Base-by-base conservation (phyloP, 2,113 vertebrate genomes). In the Leptobrachium leishanense region DNA sequence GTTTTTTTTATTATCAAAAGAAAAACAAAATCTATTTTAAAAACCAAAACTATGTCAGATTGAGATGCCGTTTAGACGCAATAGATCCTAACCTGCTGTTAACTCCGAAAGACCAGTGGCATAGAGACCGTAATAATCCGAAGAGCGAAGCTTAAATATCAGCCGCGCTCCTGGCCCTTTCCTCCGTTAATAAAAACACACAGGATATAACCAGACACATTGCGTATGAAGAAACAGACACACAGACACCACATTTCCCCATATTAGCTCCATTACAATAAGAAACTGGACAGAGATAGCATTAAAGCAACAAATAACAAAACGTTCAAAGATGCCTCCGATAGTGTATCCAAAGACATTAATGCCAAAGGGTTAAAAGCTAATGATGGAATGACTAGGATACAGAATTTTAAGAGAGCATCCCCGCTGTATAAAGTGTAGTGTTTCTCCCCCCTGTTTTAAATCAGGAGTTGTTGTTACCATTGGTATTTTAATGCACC, bases 1-100 rank as follows among this genome's bases (percentile, higher is more conserved):
- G 44, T 79, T 79, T 72, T 71, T 31, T 79, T 72, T 79, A 72
- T 72, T 72, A 79, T 72, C 65, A 79, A 79, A 72, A 72, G 77
- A 72, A 79, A 77, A 79, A 50, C 59, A 79, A 79, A 79, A 55
- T 66, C 62, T 66, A 72, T 79, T 79, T 72, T 41, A 73, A 79
- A 72, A 79, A 65, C 59, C 39, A 43, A 31, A 46, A 72, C 70
- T 72, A 72, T 79, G 77, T 72, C 67, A 79, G 62, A 79, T 20
- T 79, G 69, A 79, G 59, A 79, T 66, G 69, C 44, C 6, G 72
- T 68, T 79, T 62, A 72, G 43, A 79, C 72, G 76, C 59, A 79
- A 59, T 31, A 66, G 72, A 66, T 66, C 69, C 77, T 77, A 77
- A 72, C 62, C 59, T 43, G 68, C 43, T 62, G 53, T 64, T 79